phyloP scores from a whole-genome alignment of 2,797 vertebrate species.

The Presbytis comata region DNA sequence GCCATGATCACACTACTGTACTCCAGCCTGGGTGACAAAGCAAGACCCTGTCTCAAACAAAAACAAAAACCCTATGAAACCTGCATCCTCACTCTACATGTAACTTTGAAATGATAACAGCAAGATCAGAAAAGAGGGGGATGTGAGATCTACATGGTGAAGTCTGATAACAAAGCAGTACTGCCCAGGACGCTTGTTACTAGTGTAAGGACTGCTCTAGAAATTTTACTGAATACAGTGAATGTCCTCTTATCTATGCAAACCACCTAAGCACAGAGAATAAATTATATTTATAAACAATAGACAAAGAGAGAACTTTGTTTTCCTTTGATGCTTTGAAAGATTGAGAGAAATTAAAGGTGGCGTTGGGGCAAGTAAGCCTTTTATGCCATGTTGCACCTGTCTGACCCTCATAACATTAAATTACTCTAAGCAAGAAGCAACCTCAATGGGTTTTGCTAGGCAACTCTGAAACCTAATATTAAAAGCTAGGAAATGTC shows the following conservation, averaged over 20 bases:
- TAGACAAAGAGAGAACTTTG: background rate
- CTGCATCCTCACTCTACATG: background rate
- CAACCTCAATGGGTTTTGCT: background rate
- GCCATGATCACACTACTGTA: background rate
- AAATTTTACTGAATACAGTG: background rate
- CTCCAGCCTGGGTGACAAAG: background rate
- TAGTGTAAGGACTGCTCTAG: background rate
- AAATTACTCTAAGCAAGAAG: background rate
- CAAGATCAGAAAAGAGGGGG: background rate
- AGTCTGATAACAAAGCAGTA: background rate
- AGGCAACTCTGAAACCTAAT: conserved; percentile 38
- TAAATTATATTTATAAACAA: background rate
- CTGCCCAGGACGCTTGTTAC: background rate
- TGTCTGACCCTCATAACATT: background rate
- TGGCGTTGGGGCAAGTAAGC: background rate
- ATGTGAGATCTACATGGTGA: background rate
- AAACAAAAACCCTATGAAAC: background rate
- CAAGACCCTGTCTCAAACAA: background rate
- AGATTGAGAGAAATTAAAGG: conserved; percentile 33
- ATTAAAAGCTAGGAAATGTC: background rate
- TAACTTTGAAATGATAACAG: background rate
- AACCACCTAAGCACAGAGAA: background rate
- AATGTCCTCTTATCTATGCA: background rate
- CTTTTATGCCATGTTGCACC: background rate
- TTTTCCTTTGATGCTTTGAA: background rate